A percentile compares a stretch with the other conserved stretches of the same genome.
These are phyloP conservation scores for Calvadosia cruxmelitensis DNA, from an alignment of 30 jellyfish, hydroid and myxozoan genomes.

Conservation along the genomic window DNA sequence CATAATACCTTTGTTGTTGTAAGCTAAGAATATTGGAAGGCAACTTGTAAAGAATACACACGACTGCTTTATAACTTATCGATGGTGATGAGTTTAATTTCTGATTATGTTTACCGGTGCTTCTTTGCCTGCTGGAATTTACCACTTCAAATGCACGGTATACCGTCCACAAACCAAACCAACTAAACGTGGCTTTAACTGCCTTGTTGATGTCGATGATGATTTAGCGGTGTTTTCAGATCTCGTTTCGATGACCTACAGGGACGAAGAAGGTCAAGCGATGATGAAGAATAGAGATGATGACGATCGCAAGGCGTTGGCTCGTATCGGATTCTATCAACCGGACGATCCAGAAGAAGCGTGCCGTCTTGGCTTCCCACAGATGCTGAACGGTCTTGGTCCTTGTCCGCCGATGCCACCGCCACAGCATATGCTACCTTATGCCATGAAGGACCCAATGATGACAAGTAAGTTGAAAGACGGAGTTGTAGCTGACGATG, in stretches of 20 bases:
- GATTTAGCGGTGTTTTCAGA: background rate
- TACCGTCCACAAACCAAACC: too few species aligned
- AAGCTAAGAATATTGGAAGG: background rate
- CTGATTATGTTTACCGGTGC: too few species aligned
- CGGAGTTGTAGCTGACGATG: too few species aligned
- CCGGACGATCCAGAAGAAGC: slow-evolving; percentile 50
- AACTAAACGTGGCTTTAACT: too few species aligned
- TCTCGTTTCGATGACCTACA: background rate
- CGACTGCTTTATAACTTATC: background rate
- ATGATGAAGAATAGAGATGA: slow-evolving; percentile 70
- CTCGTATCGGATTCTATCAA: slow-evolving; percentile 50
- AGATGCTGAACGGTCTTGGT: background rate
- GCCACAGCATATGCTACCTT: too few species aligned
- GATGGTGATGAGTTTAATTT: background rate
- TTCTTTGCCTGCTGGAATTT: too few species aligned
- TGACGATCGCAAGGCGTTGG: slow-evolving; percentile 69
- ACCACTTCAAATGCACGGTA: too few species aligned
- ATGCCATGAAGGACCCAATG: background rate
- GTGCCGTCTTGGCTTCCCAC: slow-evolving; percentile 78
- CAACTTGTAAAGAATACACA: background rate
- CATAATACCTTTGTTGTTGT: background rate
- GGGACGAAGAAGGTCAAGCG: slow-evolving; percentile 97
- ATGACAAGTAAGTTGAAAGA: background rate
- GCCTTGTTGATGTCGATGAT: background rate
- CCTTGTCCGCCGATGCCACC: background rate